Conservation (phyloP, 2,113 vertebrate genomes). For the Centrocercus urophasianus region DNA sequence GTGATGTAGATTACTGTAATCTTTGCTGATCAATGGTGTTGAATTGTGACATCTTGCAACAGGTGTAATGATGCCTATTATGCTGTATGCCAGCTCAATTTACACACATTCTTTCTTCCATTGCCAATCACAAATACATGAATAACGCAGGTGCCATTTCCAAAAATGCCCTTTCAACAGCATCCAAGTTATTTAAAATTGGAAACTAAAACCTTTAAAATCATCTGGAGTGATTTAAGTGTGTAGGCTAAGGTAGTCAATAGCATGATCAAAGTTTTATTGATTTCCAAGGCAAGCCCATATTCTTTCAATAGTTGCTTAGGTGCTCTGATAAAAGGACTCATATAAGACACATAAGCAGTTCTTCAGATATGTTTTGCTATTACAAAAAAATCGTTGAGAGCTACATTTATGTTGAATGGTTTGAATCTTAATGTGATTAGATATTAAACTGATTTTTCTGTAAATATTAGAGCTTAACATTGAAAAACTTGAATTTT, state of each 20-base stretch:
- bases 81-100: not conserved
- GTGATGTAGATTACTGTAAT: not conserved
- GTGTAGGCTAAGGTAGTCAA: not conserved
- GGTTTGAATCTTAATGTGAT: not conserved
- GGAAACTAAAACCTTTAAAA: not conserved
- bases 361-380: not conserved
- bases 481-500: not conserved
- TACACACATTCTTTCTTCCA: not conserved
- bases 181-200: not conserved
- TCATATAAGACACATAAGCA: not conserved
- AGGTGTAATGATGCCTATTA: not conserved
- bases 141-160: not conserved
- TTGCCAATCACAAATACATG: not conserved
- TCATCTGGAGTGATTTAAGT: not conserved
- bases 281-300: not conserved
- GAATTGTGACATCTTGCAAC: not conserved
- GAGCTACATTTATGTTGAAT: not conserved
- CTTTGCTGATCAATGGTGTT: not conserved
- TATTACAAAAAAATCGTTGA: not conserved
- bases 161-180: not conserved
- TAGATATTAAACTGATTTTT: not conserved
- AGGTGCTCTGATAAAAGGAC: not conserved
- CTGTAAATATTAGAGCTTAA: not conserved
- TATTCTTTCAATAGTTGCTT: not conserved
- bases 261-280: not conserved